phyloP scores from a whole-genome alignment of 2,113 vertebrate species.

The Myrmecophaga tridactyla region DNA sequence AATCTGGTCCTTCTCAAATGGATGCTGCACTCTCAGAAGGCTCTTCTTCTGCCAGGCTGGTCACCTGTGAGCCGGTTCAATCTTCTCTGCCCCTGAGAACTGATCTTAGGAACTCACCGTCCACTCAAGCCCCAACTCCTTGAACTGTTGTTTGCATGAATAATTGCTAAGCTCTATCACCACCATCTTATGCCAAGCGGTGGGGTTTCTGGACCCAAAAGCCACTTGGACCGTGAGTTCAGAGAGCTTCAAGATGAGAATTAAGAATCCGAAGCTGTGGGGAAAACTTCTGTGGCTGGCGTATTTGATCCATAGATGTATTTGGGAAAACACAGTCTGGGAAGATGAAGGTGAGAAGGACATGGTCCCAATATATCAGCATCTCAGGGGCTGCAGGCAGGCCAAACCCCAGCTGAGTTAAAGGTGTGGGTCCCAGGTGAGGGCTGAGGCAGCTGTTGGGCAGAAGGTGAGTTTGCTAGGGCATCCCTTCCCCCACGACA shows the following conservation, averaged over 20 bases:
- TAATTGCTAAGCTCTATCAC: neutral
- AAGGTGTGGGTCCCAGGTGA: neutral
- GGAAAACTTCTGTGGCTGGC: neutral
- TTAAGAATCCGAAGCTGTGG: neutral
- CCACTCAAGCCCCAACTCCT: neutral
- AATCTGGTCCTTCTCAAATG: neutral
- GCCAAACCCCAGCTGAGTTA: neutral
- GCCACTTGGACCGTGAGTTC: neutral
- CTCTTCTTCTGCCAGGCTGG: neutral
- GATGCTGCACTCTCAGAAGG: neutral
- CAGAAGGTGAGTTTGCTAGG: neutral
- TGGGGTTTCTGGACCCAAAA: neutral
- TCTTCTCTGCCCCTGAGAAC: neutral
- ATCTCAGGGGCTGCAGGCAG: neutral
- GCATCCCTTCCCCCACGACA: neutral
- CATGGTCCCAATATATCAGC: rapidly evolving
- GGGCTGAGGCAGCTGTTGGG: neutral
- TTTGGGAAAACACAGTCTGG: neutral
- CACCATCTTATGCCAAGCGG: neutral
- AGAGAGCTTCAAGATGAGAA: neutral
- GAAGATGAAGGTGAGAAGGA: rapidly evolving
- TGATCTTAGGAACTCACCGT: neutral
- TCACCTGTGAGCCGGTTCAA: too few species aligned
- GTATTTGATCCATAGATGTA: neutral
- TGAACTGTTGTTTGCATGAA: neutral